A percentile compares a stretch with the other conserved stretches of the same genome.
Conservation (phyloP, 2,888 invertebrate species). For the Caenorhabditis auriculariae region DNA sequence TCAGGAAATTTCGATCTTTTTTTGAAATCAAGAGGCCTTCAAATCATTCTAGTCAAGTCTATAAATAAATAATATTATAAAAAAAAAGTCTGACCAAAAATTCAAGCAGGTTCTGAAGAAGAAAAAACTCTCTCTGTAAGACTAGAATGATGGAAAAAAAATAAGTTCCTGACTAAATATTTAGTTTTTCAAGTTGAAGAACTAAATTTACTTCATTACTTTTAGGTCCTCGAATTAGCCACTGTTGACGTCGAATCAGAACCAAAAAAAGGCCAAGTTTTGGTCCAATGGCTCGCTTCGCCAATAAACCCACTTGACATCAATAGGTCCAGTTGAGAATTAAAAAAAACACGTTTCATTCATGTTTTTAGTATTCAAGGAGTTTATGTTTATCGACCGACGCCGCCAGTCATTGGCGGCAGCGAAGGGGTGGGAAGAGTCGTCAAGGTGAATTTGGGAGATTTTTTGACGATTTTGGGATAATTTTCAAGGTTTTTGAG, state of each 20-base stretch:
- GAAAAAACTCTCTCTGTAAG: too few relatives aligned
- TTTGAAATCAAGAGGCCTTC: too few relatives aligned
- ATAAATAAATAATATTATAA: too few relatives aligned
- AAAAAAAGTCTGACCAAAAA: too few relatives aligned
- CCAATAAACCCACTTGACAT: slow-evolving; percentile 59
- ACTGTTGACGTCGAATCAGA: slow-evolving; percentile 21
- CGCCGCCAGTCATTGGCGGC: slow-evolving; percentile 82
- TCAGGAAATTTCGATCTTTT: too few relatives aligned
- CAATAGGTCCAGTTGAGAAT: slow-evolving; percentile 23
- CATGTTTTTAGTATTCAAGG: slow-evolving; percentile 27
- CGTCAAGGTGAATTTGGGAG: slow-evolving; percentile 71
- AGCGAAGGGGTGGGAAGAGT: slow-evolving; percentile 91
- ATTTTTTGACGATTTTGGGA: background rate
- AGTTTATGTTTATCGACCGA: slow-evolving; percentile 25
- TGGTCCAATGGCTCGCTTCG: slow-evolving; percentile 57
- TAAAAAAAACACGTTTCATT: background rate
- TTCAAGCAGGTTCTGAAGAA: too few relatives aligned
- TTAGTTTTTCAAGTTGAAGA: too few relatives aligned
- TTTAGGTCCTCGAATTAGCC: slow-evolving; percentile 34
- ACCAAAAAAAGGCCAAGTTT: slow-evolving; percentile 30
- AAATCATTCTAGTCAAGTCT: too few relatives aligned
- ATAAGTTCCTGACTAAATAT: too few relatives aligned
- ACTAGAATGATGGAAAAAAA: too few relatives aligned
- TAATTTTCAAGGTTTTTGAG: slow-evolving; percentile 3
- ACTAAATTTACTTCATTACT: too few relatives aligned